Evolutionary conservation across 2,113 vertebrate species (phyloP).

Genomic region (Engystomops pustulosus): DNA sequence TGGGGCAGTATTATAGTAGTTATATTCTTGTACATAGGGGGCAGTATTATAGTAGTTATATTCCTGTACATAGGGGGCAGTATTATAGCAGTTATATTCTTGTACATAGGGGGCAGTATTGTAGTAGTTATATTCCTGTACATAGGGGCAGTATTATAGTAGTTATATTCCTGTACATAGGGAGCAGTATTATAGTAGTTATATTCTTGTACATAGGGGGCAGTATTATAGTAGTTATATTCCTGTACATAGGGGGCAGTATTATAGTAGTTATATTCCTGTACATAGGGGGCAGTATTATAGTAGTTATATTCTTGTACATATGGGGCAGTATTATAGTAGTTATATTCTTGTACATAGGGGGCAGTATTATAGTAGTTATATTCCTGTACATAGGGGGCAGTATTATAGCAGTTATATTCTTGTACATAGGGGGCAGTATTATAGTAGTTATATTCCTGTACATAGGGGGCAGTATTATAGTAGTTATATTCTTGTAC

Average conservation of each 20-base stretch:
- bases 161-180: no score
- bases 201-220: no score
- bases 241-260: not conserved
- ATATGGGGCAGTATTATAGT: slow-evolving; percentile 15
- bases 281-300: not conserved
- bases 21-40: no score
- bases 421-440: slow-evolving; percentile 4
- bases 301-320: not conserved
- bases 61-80: no score
- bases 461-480: slow-evolving; percentile 11
- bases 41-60: no score
- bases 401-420: slow-evolving; percentile 1
- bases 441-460: slow-evolving; percentile 13
- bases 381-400: slow-evolving; percentile 2
- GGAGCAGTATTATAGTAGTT: no score
- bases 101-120: no score
- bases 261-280: not conserved
- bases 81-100: no score
- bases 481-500: slow-evolving; percentile 12
- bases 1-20: no score
- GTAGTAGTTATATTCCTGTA: no score
- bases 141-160: no score
- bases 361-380: slow-evolving; percentile 12
- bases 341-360: slow-evolving; percentile 13
- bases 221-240: not conserved